Evolutionary conservation across 2,797 vertebrate genomes (phyloP).

Genomic region (Emys orbicularis): DNA sequence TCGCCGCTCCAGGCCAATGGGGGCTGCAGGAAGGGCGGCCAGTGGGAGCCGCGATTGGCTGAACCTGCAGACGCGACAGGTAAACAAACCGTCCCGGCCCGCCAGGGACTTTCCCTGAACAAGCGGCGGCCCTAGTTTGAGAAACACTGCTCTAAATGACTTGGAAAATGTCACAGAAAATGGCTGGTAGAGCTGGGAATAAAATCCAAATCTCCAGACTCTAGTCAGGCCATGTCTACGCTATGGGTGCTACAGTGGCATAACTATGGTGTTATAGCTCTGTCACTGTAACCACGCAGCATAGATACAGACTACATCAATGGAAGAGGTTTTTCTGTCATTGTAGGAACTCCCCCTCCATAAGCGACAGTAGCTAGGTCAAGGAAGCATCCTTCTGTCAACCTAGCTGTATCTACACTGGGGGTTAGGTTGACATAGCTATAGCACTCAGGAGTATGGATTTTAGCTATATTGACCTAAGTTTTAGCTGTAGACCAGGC

Average conservation of each 20-base stretch:
- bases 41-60: too few relatives aligned
- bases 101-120: too few relatives aligned
- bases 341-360: neutral
- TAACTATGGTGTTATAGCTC: neutral
- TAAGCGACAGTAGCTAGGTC: neutral
- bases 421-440: neutral
- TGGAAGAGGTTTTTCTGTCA: neutral
- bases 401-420: neutral
- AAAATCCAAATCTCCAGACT: neutral
- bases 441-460: neutral
- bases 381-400: neutral
- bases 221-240: neutral
- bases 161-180: neutral
- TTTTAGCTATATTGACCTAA: neutral
- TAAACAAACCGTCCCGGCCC: too few relatives aligned
- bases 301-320: neutral
- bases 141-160: neutral
- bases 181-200: neutral
- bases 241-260: neutral
- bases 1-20: too few relatives aligned
- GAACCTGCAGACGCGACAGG: too few relatives aligned
- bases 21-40: too few relatives aligned
- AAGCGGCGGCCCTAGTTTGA: too few relatives aligned
- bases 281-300: neutral
- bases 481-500: neutral